These are phyloP conservation scores for Bilobella aurantiaca DNA, from an alignment of 1,140 invertebrate genomes.

Conservation along the genomic window DNA sequence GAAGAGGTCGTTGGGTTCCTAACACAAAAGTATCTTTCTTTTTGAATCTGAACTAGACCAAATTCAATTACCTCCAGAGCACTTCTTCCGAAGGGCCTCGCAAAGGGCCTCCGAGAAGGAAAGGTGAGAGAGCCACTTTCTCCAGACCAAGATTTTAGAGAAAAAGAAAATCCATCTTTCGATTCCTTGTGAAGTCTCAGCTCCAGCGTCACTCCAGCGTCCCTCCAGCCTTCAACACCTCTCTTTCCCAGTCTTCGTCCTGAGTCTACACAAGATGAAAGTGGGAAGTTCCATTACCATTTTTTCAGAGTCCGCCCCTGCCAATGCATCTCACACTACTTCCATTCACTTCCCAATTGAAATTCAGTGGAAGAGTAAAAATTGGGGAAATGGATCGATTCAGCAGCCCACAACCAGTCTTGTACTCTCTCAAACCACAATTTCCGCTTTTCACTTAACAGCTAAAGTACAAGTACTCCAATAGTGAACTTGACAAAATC, in stretches of 20 bases:
- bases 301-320: background rate
- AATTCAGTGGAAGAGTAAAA: background rate
- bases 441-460: too few relatives aligned
- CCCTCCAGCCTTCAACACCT: background rate
- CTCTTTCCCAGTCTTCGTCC: background rate
- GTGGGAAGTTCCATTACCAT: constrained; percentile 7
- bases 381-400: background rate
- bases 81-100: background rate
- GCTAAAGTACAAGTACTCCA: too few relatives aligned
- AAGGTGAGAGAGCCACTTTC: too few relatives aligned
- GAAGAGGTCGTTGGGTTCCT: background rate
- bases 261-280: background rate
- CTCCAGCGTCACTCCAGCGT: background rate
- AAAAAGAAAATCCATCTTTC: background rate
- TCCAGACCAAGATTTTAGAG: background rate
- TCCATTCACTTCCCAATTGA: constrained; percentile 2
- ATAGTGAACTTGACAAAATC: too few relatives aligned
- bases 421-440: background rate
- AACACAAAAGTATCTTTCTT: background rate
- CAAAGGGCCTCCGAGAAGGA: background rate
- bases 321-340: background rate
- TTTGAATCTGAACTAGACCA: background rate
- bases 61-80: background rate
- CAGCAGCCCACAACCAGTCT: too few relatives aligned
- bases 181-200: background rate